These are phyloP conservation scores for Dastarcus helophoroides DNA, from an alignment of 2,888 invertebrate genomes.

Conservation along the genomic window DNA sequence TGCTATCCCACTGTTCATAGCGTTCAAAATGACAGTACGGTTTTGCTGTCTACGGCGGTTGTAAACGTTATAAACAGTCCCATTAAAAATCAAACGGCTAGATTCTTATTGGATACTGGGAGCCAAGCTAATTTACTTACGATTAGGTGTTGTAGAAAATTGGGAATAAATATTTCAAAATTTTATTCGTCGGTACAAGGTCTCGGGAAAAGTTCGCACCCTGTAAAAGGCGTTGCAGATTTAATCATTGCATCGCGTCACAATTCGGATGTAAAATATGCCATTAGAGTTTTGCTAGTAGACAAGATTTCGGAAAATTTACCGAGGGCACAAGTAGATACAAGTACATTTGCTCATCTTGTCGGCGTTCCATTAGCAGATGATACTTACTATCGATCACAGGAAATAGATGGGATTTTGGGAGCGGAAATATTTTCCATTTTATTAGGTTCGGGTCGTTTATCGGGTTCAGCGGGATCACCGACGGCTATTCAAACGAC, in stretches of 20 bases:
- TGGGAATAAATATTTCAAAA: not conserved
- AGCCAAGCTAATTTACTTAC: too few relatives aligned
- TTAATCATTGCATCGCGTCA: not conserved
- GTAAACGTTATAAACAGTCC: not conserved
- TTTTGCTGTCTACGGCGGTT: not conserved
- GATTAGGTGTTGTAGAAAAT: too few relatives aligned
- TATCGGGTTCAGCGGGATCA: not conserved
- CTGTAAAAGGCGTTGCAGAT: too few relatives aligned
- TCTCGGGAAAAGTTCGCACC: too few relatives aligned
- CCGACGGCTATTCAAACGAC: conserved; percentile 1
- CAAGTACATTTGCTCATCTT: too few relatives aligned
- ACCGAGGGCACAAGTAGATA: too few relatives aligned
- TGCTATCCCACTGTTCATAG: too few relatives aligned
- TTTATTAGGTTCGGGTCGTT: not conserved
- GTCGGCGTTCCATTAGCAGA: too few relatives aligned
- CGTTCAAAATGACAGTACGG: not conserved
- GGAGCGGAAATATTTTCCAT: not conserved
- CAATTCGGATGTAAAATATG: not conserved
- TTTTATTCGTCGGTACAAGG: not conserved
- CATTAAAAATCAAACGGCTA: not conserved
- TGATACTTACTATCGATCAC: too few relatives aligned
- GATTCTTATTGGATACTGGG: conserved; percentile 1
- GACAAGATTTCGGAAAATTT: conserved; percentile 1
- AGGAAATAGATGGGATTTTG: too few relatives aligned
- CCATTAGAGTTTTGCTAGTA: conserved; percentile 1